Evolutionary conservation across 2,797 vertebrate genomes (phyloP).

Genomic region (Galagoides demidoff): DNA sequence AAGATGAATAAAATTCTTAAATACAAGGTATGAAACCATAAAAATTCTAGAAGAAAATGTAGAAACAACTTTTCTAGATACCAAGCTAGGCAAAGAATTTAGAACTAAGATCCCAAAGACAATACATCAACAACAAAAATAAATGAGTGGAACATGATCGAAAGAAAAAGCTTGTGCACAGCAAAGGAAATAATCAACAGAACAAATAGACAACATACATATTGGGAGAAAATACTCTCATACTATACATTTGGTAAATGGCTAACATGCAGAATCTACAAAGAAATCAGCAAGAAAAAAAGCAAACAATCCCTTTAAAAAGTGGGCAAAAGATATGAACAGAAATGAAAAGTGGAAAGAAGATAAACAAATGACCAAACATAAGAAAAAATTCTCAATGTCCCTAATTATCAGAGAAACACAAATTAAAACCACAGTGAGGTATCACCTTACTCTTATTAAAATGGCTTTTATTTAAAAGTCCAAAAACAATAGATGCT

Average conservation of each 20-base stretch:
- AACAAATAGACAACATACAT: neutral
- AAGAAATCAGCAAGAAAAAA: neutral
- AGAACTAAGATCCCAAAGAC: neutral
- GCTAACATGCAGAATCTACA: neutral
- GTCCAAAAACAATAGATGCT: neutral
- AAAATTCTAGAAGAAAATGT: neutral
- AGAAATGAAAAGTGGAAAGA: neutral
- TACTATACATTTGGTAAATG: neutral
- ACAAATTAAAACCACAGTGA: neutral
- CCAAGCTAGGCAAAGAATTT: neutral
- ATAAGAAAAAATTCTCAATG: neutral
- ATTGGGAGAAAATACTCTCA: neutral
- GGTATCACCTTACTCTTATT: neutral
- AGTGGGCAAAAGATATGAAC: neutral
- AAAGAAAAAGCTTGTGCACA: neutral
- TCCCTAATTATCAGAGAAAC: neutral
- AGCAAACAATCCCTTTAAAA: neutral
- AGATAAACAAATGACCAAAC: neutral
- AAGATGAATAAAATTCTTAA: neutral
- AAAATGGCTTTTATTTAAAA: neutral
- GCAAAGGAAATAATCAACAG: neutral
- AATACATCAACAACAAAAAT: neutral
- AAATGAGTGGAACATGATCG: neutral
- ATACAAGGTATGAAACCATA: neutral
- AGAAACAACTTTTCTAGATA: neutral